phyloP scores from a whole-genome alignment of 1,140 invertebrate species.

The Heliconius congener region DNA sequence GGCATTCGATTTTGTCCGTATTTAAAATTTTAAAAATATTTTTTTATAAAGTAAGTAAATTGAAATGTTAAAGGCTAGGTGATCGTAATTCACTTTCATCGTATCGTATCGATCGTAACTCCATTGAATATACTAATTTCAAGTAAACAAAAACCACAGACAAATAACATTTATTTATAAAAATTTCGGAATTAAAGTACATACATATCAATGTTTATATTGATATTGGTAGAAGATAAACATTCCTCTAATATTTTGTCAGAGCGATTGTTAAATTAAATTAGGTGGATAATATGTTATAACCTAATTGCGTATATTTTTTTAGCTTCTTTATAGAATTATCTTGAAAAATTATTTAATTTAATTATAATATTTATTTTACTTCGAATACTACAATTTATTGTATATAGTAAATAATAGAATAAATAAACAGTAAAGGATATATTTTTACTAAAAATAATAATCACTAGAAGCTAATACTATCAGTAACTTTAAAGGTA shows the following conservation, averaged over 20 bases:
- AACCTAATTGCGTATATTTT: background rate
- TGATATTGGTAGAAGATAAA: conserved; percentile 4
- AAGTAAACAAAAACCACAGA: background rate
- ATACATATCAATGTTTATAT: background rate
- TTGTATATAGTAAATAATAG: too few relatives aligned
- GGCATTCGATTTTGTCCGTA: too few relatives aligned
- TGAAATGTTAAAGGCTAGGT: too few relatives aligned
- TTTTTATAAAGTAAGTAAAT: too few relatives aligned
- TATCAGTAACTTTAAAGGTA: background rate
- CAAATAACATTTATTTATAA: background rate
- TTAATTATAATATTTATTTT: too few relatives aligned
- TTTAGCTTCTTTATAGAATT: background rate
- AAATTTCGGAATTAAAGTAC: background rate
- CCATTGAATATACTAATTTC: background rate
- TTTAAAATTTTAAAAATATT: too few relatives aligned
- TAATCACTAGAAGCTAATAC: background rate
- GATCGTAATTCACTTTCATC: too few relatives aligned
- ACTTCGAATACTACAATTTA: too few relatives aligned
- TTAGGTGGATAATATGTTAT: background rate
- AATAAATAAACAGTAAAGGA: too few relatives aligned
- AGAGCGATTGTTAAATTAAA: background rate
- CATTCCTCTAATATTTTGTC: conserved; percentile 1
- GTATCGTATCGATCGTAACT: too few relatives aligned
- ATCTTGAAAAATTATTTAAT: background rate
- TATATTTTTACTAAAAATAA: too few relatives aligned